Percentiles rank a stretch among this genome's conserved stretches.
Evolutionary conservation across 1,140 invertebrate genomes (phyloP).

Genomic region (Rhysida immarginata): DNA sequence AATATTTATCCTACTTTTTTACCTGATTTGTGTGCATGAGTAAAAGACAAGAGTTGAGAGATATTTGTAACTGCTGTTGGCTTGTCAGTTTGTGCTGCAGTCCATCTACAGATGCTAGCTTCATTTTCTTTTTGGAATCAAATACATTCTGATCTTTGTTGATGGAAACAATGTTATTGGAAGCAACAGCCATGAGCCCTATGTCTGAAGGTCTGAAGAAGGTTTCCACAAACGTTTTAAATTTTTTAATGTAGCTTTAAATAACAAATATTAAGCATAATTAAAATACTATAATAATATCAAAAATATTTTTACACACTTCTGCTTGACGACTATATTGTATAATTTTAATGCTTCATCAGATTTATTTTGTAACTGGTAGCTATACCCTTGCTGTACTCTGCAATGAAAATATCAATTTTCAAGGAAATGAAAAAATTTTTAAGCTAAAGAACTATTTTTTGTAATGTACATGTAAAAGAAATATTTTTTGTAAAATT

Average conservation of each 20-base stretch:
- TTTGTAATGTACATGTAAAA: too few species aligned
- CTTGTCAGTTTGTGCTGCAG: constrained; percentile 73
- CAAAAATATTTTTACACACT: constrained; percentile 21
- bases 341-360: constrained; percentile 55
- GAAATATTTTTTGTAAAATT: too few species aligned
- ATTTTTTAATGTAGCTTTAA: too few species aligned
- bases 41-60: constrained; percentile 77
- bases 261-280: too few species aligned
- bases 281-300: background rate
- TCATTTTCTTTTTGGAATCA: constrained; percentile 91
- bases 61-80: constrained; percentile 57
- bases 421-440: too few species aligned
- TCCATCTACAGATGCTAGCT: constrained; percentile 63
- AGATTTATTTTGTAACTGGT: constrained; percentile 49
- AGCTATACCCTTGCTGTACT: constrained; percentile 72
- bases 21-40: constrained; percentile 76
- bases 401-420: constrained; percentile 30
- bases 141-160: constrained; percentile 91
- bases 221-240: too few species aligned
- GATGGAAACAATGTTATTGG: constrained; percentile 81
- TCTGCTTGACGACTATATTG: constrained; percentile 48
- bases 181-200: constrained; percentile 71
- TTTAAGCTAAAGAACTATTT: too few species aligned
- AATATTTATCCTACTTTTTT: too few species aligned
- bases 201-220: constrained; percentile 43